Percentiles rank a stretch among this genome's conserved stretches.
phyloP scores from a whole-genome alignment of 2,888 invertebrate genomes.

The Tipula lateralis region DNA sequence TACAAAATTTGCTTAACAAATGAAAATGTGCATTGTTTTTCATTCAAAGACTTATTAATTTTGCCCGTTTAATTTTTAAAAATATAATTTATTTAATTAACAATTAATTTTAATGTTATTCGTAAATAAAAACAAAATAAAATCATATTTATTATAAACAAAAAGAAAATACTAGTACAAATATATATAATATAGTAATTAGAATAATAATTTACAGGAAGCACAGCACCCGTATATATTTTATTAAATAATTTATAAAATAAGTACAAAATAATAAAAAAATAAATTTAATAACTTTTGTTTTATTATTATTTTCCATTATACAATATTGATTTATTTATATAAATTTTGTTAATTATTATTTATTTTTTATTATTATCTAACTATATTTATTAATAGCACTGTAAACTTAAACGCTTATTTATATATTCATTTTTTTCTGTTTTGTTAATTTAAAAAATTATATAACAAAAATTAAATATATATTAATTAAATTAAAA shows the following conservation, averaged over 20 bases:
- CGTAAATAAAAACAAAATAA: background rate
- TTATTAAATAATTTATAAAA: constrained; percentile 16
- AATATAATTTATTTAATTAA: background rate
- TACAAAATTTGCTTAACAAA: background rate
- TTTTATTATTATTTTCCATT: background rate
- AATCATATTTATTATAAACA: background rate
- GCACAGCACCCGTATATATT: constrained; percentile 25
- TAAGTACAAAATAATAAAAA: background rate
- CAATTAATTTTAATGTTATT: background rate
- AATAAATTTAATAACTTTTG: constrained; percentile 24
- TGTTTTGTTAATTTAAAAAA: background rate
- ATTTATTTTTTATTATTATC: background rate
- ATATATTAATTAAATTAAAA: background rate
- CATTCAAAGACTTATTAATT: background rate
- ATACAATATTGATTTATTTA: constrained; percentile 29
- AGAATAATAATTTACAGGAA: constrained; percentile 25
- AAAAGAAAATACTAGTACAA: background rate
- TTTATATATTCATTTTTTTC: background rate
- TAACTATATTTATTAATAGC: constrained; percentile 19
- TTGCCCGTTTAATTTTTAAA: background rate
- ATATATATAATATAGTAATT: background rate
- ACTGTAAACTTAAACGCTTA: constrained; percentile 19
- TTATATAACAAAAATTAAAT: background rate
- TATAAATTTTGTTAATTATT: constrained; percentile 28
- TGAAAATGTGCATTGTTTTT: background rate